Conservation (phyloP, 1,140 invertebrate species). For the Neotoxoptera formosana region DNA sequence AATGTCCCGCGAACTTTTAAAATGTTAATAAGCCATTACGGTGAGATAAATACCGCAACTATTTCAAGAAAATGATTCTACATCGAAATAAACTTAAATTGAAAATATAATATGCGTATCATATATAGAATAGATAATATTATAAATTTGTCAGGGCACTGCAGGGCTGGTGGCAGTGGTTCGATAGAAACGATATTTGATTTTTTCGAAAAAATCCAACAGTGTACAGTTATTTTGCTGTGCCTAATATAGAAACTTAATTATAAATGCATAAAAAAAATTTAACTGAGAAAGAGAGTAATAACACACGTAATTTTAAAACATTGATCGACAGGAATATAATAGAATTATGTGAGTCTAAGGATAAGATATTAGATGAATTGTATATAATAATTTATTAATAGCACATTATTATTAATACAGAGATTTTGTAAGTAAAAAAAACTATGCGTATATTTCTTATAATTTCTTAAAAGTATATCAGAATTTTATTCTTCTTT, state of each 20-base stretch:
- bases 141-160: neutral
- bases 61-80: neutral
- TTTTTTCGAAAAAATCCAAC: neutral
- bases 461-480: neutral
- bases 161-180: neutral
- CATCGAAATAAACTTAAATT: neutral
- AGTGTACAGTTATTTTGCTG: neutral
- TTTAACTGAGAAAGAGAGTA: no score
- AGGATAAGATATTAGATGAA: no score
- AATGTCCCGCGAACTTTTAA: neutral
- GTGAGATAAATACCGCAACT: neutral
- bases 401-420: neutral
- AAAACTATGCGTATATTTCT: no score
- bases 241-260: neutral
- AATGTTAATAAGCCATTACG: neutral
- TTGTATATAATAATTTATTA: no score
- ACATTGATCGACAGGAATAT: neutral
- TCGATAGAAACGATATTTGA: neutral
- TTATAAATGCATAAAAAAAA: neutral
- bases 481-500: neutral
- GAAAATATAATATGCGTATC: rapidly evolving
- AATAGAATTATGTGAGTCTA: neutral
- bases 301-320: neutral
- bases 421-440: no score
- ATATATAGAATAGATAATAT: neutral